These are phyloP conservation scores for Drosophila siamana DNA, from an alignment of 2,888 invertebrate species.

Conservation along the genomic window DNA sequence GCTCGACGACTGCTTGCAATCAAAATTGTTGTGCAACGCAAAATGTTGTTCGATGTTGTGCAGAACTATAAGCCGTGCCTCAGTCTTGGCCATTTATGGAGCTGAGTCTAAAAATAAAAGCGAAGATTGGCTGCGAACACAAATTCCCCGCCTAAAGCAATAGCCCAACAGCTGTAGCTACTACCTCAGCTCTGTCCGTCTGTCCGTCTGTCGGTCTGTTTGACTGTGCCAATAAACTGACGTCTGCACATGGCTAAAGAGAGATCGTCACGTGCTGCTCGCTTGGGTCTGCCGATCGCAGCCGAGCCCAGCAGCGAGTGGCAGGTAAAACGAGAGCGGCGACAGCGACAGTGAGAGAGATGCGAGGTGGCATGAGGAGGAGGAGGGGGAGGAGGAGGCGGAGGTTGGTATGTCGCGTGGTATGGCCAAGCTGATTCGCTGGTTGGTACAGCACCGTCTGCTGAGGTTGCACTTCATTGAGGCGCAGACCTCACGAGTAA, in stretches of 20 bases:
- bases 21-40: constrained; percentile 44
- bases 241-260: constrained; percentile 36
- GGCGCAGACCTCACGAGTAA: constrained; percentile 51
- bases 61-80: constrained; percentile 15
- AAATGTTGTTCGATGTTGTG: background rate
- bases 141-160: constrained; percentile 1
- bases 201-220: background rate
- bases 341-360: no score
- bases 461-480: constrained; percentile 58
- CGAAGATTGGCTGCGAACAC: background rate
- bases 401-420: constrained; percentile 44
- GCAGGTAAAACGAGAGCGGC: constrained; percentile 33
- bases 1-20: no score
- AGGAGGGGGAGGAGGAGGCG: background rate
- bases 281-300: constrained; percentile 31
- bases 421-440: constrained; percentile 35
- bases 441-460: constrained; percentile 73
- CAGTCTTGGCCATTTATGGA: constrained; percentile 65
- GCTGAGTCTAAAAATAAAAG: constrained; percentile 53
- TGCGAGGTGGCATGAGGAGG: background rate
- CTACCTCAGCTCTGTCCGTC: constrained; percentile 1
- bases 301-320: constrained; percentile 23
- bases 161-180: constrained; percentile 41
- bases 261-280: constrained; percentile 55
- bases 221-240: constrained; percentile 43